A percentile compares a stretch with the other conserved stretches of the same genome.
These are phyloP conservation scores for Campylorhamphus procurvoides DNA, from an alignment of 2,113 vertebrate species.

Conservation along the genomic window DNA sequence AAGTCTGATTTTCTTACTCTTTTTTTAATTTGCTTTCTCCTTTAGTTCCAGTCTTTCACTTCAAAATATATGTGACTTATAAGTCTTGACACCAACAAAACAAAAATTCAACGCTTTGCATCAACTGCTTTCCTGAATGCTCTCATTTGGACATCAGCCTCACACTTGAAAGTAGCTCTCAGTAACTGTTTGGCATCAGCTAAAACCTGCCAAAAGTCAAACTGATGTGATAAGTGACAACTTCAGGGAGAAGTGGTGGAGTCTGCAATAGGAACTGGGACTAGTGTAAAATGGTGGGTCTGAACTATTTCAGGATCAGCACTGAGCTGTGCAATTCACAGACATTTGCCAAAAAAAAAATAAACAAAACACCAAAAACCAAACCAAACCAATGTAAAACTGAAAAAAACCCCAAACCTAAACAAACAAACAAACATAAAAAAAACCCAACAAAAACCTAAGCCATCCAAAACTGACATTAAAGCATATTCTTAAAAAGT, in stretches of 20 bases:
- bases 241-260: background rate
- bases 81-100: background rate
- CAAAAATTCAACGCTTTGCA: background rate
- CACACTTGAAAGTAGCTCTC: background rate
- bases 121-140: background rate
- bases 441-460: no score
- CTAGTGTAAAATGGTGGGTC: background rate
- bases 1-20: background rate
- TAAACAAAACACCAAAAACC: background rate
- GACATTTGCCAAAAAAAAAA: background rate
- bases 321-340: background rate
- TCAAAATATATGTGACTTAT: background rate
- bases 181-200: background rate
- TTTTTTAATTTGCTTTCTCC: background rate
- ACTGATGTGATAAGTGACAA: background rate
- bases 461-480: background rate
- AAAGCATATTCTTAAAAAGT: background rate
- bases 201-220: constrained; percentile 15
- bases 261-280: background rate
- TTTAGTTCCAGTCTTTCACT: background rate
- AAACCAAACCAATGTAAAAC: background rate
- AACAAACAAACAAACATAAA: no score
- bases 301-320: background rate
- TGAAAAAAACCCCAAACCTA: no score
- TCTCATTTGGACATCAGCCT: background rate